Conservation (phyloP, 2,888 invertebrate genomes). For the Thecophora atra region DNA sequence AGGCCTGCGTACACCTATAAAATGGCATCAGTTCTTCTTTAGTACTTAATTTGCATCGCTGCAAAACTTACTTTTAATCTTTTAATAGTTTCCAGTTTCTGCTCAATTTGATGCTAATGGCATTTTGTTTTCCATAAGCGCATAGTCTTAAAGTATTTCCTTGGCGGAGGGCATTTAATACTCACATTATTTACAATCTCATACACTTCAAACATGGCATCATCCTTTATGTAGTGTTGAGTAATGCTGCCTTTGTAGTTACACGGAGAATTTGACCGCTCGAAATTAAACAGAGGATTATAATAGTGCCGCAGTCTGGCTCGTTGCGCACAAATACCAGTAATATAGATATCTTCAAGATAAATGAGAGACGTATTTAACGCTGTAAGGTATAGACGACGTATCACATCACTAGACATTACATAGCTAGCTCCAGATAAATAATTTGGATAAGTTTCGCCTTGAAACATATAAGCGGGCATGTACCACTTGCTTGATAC, state of each 20-base stretch:
- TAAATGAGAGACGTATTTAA: constrained; percentile 77
- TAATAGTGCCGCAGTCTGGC: constrained; percentile 72
- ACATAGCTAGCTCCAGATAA: constrained; percentile 84
- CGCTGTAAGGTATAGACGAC: constrained; percentile 74
- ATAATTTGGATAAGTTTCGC: constrained; percentile 79
- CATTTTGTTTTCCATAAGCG: constrained; percentile 48
- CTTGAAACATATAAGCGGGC: constrained; percentile 80
- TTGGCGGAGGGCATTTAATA: constrained; percentile 59
- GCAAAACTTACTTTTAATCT: background rate
- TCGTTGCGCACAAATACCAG: constrained; percentile 76
- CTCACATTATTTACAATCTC: constrained; percentile 60
- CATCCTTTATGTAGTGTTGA: constrained; percentile 69
- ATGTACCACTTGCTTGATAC: constrained; percentile 84
- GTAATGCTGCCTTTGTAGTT: constrained; percentile 68
- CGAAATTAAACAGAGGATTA: constrained; percentile 72
- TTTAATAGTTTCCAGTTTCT: background rate
- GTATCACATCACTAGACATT: constrained; percentile 75
- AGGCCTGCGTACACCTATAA: background rate
- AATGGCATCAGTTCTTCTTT: background rate
- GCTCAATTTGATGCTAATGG: background rate
- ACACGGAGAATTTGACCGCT: constrained; percentile 66
- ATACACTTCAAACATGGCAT: constrained; percentile 66
- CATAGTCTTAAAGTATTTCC: constrained; percentile 57
- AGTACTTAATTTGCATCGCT: background rate
- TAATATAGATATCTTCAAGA: constrained; percentile 81